These are phyloP conservation scores for Arctia plantaginis DNA, from an alignment of 2,888 invertebrate genomes.

Conservation along the genomic window DNA sequence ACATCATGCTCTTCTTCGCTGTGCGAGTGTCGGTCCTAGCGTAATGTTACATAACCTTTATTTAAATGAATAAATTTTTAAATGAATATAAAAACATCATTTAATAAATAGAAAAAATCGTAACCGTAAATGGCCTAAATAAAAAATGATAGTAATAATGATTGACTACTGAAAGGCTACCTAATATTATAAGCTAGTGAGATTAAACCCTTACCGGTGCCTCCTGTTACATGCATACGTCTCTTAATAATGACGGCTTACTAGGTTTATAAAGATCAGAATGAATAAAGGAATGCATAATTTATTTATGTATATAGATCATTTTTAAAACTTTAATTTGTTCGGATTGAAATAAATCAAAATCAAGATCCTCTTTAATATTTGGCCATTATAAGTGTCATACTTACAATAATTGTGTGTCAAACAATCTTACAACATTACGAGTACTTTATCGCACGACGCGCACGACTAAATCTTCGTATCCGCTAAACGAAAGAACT, in stretches of 20 bases:
- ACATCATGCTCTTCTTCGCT: too few species aligned
- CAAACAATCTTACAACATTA: background rate
- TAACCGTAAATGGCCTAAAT: background rate
- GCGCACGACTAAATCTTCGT: background rate
- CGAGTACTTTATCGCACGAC: background rate
- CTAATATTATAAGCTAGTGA: background rate
- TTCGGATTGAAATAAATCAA: background rate
- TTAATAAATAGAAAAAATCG: too few species aligned
- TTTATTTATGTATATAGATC: background rate
- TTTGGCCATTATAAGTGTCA: background rate
- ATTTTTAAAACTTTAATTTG: background rate
- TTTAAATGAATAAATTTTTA: too few species aligned
- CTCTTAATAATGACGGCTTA: slow-evolving; percentile 17
- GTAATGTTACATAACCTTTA: too few species aligned
- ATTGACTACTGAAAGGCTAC: background rate
- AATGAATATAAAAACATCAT: too few species aligned
- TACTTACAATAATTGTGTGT: background rate
- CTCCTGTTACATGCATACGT: slow-evolving; percentile 8
- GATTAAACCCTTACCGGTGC: background rate
- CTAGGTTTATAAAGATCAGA: slow-evolving; percentile 9
- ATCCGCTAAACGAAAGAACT: background rate
- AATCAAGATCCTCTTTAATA: background rate
- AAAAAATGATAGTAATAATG: background rate
- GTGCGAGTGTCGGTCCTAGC: too few species aligned
- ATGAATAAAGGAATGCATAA: background rate